phyloP scores from a whole-genome alignment of 2,113 vertebrate species.

The Nanorana parkeri region DNA sequence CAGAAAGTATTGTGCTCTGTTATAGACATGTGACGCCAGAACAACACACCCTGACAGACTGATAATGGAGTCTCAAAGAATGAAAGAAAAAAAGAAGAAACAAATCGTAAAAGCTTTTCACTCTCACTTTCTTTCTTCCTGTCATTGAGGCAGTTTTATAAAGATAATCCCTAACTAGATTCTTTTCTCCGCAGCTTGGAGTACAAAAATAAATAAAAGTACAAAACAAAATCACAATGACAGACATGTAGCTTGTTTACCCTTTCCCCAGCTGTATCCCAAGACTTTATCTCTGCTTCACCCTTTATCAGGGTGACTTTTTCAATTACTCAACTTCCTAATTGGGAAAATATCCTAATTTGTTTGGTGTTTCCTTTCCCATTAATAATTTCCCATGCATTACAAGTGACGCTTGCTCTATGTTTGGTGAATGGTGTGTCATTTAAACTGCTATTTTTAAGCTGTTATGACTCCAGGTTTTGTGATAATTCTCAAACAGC shows the following conservation, averaged over 20 bases:
- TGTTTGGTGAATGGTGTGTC: slow-evolving; percentile 30
- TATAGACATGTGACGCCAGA: slow-evolving; percentile 67
- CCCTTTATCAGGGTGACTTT: slow-evolving; percentile 61
- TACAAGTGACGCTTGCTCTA: slow-evolving; percentile 55
- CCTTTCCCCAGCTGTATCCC: background rate
- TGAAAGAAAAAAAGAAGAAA: background rate
- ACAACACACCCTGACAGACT: slow-evolving; percentile 60
- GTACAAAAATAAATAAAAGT: background rate
- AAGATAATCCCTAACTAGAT: background rate
- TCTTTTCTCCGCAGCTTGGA: slow-evolving; percentile 23
- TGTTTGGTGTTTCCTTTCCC: slow-evolving; percentile 53
- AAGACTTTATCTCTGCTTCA: slow-evolving; percentile 40
- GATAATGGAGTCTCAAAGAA: slow-evolving; percentile 62
- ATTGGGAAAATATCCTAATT: slow-evolving; percentile 62
- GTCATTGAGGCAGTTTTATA: background rate
- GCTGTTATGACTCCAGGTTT: slow-evolving; percentile 54
- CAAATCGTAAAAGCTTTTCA: slow-evolving; percentile 27
- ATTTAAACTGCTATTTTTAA: slow-evolving; percentile 37
- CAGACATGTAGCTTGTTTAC: slow-evolving; percentile 23
- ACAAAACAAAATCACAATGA: slow-evolving; percentile 17
- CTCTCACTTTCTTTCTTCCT: slow-evolving; percentile 13
- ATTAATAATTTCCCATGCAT: slow-evolving; percentile 63
- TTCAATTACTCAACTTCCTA: slow-evolving; percentile 60
- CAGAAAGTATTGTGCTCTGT: slow-evolving; percentile 67
- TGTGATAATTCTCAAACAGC: slow-evolving; percentile 72